A percentile compares a stretch with the other conserved stretches of the same genome.
Evolutionary conservation across 1,140 invertebrate species (phyloP).

Genomic region (Drosophila ironensis): DNA sequence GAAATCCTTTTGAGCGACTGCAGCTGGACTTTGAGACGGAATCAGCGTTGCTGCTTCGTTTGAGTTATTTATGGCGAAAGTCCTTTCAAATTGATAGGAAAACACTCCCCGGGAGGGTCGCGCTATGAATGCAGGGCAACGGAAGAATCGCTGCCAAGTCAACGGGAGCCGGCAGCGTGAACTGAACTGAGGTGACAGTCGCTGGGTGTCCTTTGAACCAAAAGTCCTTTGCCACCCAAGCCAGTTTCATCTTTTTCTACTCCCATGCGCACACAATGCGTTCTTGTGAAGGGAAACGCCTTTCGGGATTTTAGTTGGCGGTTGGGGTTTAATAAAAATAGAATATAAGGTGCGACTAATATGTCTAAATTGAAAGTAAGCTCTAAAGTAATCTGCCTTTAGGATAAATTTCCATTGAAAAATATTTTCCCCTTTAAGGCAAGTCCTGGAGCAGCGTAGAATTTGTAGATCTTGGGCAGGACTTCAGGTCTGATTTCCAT

Average conservation of each 20-base stretch:
- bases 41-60: constrained; percentile 18
- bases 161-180: constrained; percentile 29
- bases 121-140: neutral
- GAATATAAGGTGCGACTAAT: too few species aligned
- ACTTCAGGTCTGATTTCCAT: too few species aligned
- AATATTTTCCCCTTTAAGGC: too few species aligned
- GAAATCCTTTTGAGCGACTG: constrained; percentile 13
- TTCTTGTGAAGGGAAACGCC: constrained; percentile 16
- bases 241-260: constrained; percentile 1
- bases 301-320: neutral
- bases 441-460: too few species aligned
- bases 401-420: too few species aligned
- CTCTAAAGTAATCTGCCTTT: too few species aligned
- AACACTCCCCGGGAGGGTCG: constrained; percentile 1
- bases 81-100: constrained; percentile 41
- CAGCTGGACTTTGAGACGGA: constrained; percentile 24
- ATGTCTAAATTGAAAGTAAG: too few species aligned
- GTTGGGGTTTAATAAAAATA: neutral
- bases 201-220: constrained; percentile 16
- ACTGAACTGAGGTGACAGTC: constrained; percentile 14
- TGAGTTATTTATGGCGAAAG: constrained; percentile 37
- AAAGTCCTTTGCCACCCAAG: constrained; percentile 9
- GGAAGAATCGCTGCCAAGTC: constrained; percentile 24
- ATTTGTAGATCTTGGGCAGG: too few species aligned
- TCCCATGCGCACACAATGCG: constrained; percentile 13